These are phyloP conservation scores for Himalopsyche tibetana DNA, from an alignment of 2,888 invertebrate species.

Conservation along the genomic window DNA sequence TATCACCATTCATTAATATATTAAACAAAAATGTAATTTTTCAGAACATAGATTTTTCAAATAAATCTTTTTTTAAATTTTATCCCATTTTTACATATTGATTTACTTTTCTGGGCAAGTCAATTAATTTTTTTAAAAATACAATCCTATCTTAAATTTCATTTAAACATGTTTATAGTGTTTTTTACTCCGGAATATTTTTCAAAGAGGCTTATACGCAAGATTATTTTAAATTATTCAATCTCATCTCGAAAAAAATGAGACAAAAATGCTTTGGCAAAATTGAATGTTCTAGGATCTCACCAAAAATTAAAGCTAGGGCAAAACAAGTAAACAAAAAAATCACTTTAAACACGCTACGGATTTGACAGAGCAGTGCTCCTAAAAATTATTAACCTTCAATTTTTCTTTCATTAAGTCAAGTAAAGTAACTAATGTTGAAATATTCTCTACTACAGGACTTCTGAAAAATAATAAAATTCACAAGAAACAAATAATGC, in stretches of 20 bases:
- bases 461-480: not conserved
- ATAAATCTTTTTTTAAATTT: slow-evolving; percentile 6
- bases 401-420: slow-evolving; percentile 29
- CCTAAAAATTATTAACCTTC: not conserved
- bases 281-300: slow-evolving; percentile 26
- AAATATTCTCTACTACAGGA: not conserved
- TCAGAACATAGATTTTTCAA: slow-evolving; percentile 38
- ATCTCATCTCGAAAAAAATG: slow-evolving; percentile 24
- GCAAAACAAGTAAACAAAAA: slow-evolving; percentile 32
- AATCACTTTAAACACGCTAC: slow-evolving; percentile 26
- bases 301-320: slow-evolving; percentile 30
- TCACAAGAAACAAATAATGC: slow-evolving; percentile 13
- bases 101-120: slow-evolving; percentile 26
- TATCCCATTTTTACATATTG: slow-evolving; percentile 7
- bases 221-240: slow-evolving; percentile 30
- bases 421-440: not conserved
- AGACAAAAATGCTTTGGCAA: slow-evolving; percentile 34
- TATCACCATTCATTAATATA: slow-evolving; percentile 31
- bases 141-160: not conserved
- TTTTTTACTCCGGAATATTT: not conserved
- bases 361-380: slow-evolving; percentile 21
- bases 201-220: slow-evolving; percentile 2
- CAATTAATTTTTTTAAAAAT: not conserved
- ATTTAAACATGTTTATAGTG: slow-evolving; percentile 1
- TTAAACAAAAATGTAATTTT: slow-evolving; percentile 36